These are phyloP conservation scores for Pterocles orientalis DNA, from an alignment of 2,113 vertebrate genomes.

Conservation along the genomic window DNA sequence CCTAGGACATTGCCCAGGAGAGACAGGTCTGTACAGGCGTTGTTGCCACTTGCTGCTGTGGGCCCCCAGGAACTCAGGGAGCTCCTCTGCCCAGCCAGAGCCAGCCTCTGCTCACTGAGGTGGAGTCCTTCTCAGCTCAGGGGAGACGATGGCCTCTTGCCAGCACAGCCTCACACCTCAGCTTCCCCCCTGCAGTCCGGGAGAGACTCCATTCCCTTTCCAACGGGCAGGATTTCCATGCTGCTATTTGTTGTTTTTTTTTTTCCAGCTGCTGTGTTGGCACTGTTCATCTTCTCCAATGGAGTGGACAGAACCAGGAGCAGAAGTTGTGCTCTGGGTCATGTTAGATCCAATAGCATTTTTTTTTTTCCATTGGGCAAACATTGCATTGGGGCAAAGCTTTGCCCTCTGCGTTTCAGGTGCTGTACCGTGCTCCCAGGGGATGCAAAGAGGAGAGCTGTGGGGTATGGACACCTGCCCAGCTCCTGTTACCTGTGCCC, in stretches of 20 bases:
- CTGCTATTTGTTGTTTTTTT: slow-evolving; percentile 1
- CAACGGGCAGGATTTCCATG: background rate
- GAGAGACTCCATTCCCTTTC: background rate
- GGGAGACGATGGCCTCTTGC: background rate
- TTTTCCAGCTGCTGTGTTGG: background rate
- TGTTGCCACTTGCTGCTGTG: background rate
- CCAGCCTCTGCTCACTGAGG: background rate
- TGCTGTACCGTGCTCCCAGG: background rate
- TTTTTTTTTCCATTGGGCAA: background rate
- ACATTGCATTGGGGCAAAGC: background rate
- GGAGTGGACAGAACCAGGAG: background rate
- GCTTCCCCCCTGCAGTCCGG: background rate
- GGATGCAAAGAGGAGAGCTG: accelerated
- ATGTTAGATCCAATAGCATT: background rate
- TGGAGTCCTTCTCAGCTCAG: background rate
- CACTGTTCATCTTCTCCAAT: background rate
- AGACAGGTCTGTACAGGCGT: background rate
- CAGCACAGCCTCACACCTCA: background rate
- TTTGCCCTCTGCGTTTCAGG: background rate
- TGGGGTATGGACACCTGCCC: background rate
- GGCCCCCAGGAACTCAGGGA: background rate
- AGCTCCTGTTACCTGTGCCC: background rate
- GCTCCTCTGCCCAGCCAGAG: background rate
- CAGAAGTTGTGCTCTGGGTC: background rate
- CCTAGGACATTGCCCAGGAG: background rate